Percentiles rank a stretch among this genome's conserved stretches.
Conservation (phyloP, 2,113 vertebrate genomes). For the Pitta sordida region DNA sequence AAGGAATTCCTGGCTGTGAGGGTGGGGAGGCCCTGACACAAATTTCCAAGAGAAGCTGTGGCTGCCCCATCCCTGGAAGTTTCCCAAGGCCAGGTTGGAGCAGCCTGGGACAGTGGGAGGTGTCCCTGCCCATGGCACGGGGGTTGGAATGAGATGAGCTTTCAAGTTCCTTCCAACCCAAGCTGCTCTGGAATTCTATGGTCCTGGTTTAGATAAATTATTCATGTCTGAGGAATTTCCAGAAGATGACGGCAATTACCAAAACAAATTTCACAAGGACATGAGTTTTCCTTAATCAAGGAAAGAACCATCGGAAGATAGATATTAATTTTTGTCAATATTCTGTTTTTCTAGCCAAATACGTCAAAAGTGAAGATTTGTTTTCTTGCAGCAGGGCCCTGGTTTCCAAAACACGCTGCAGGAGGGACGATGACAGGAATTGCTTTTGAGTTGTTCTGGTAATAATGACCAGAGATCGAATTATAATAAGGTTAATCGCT, state of each 20-base stretch:
- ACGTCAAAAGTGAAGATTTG: not conserved
- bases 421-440: not conserved
- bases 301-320: not conserved
- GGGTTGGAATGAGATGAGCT: accelerated
- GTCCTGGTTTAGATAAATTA: not conserved
- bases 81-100: accelerated
- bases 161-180: not conserved
- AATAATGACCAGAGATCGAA: conserved; percentile 12
- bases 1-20: accelerated
- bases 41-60: not conserved
- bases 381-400: not conserved
- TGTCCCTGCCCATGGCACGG: not conserved
- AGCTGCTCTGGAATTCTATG: not conserved
- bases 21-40: accelerated
- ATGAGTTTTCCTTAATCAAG: not conserved
- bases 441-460: conserved; percentile 42
- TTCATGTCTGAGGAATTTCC: not conserved
- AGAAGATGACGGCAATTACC: not conserved
- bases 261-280: not conserved
- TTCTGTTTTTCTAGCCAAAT: not conserved
- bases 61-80: not conserved
- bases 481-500: conserved; percentile 25
- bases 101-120: accelerated
- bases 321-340: not conserved
- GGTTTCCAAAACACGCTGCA: not conserved